Evolutionary conservation across 2,888 invertebrate genomes (phyloP).

Genomic region (Tridacna crocea): DNA sequence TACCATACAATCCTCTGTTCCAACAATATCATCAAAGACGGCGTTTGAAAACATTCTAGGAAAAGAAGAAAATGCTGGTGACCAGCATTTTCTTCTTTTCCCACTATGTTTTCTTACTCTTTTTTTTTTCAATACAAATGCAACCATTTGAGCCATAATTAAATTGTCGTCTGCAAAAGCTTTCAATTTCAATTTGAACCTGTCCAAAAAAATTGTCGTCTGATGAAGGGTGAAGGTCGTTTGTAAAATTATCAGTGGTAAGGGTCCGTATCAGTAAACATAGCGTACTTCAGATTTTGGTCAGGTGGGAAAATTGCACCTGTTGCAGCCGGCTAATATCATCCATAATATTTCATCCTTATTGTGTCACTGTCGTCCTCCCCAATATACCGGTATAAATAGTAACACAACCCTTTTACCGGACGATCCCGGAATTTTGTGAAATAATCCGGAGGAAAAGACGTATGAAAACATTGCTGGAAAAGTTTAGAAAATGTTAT

Average conservation of each 20-base stretch:
- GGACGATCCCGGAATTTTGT: no score
- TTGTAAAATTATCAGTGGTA: background rate
- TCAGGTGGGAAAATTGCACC: conserved; percentile 51
- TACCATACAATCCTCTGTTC: no score
- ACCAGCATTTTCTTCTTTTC: background rate
- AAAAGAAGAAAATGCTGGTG: background rate
- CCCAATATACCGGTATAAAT: background rate
- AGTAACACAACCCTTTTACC: no score
- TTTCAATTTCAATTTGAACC: no score
- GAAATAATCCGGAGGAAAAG: no score
- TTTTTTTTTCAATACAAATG: background rate
- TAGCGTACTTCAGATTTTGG: conserved; percentile 33
- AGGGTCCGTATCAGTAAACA: conserved; percentile 12
- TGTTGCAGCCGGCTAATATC: conserved; percentile 38
- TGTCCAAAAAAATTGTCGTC: background rate
- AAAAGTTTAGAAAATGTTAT: no score
- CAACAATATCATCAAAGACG: no score
- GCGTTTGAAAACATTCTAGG: background rate
- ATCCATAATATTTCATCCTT: conserved; percentile 20
- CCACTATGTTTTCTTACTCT: background rate
- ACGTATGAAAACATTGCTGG: no score
- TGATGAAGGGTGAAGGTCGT: background rate
- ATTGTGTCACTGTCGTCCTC: conserved; percentile 13
- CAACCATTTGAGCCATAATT: background rate
- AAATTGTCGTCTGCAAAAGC: no score